These are phyloP conservation scores for Drosophila quinaria DNA, from an alignment of 2,888 invertebrate genomes.

Conservation along the genomic window DNA sequence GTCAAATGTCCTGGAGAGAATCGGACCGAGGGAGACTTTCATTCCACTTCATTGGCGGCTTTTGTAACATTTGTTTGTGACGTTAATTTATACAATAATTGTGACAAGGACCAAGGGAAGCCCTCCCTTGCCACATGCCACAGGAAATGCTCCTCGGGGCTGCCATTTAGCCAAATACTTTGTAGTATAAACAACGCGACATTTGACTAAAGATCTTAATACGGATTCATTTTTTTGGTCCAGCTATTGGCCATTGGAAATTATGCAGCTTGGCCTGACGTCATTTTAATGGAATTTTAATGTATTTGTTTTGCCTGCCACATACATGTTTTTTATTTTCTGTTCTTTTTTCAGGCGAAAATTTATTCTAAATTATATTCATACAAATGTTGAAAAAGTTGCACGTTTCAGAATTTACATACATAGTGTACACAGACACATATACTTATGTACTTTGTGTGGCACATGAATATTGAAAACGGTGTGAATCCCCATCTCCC, in stretches of 20 bases:
- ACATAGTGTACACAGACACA: conserved; percentile 24
- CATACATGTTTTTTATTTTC: conserved; percentile 17
- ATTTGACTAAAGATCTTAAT: conserved; percentile 40
- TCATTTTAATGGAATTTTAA: conserved; percentile 81
- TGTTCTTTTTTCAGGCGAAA: conserved; percentile 28
- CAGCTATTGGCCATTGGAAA: conserved; percentile 23
- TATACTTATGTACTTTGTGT: conserved; percentile 26
- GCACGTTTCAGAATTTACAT: conserved; percentile 62
- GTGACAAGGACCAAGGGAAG: conserved; percentile 67
- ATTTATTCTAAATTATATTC: conserved; percentile 80
- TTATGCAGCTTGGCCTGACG: conserved; percentile 34
- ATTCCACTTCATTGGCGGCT: conserved; percentile 86
- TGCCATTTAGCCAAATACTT: conserved; percentile 10
- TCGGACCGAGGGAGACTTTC: conserved; percentile 48
- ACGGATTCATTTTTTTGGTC: background rate
- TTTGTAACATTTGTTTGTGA: conserved; percentile 86
- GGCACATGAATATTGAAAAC: conserved; percentile 79
- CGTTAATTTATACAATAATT: conserved; percentile 86
- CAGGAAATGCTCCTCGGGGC: background rate
- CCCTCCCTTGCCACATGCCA: background rate
- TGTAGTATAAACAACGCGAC: conserved; percentile 11
- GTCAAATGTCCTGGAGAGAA: conserved; percentile 44
- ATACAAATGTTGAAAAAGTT: conserved; percentile 79
- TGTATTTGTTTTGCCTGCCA: conserved; percentile 60
- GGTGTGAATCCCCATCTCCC: conserved; percentile 27